Evolutionary conservation across 2,888 invertebrate species (phyloP).

Genomic region (Acrobasis repandana): DNA sequence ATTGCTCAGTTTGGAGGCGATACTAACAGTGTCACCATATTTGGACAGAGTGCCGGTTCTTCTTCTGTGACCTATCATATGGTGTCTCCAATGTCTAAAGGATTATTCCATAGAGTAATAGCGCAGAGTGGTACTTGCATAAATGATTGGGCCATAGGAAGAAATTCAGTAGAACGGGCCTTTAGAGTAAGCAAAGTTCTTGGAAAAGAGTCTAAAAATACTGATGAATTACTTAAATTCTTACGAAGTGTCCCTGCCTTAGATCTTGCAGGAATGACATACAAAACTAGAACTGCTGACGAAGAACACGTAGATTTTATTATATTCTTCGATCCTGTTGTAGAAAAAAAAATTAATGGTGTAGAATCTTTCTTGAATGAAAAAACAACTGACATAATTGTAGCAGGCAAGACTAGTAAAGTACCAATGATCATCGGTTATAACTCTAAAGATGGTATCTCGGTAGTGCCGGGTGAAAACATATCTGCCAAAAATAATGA

Average conservation of each 20-base stretch:
- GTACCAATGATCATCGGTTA: constrained; percentile 65
- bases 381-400: constrained; percentile 50
- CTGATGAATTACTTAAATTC: constrained; percentile 36
- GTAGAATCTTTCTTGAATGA: constrained; percentile 64
- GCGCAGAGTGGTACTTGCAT: constrained; percentile 52
- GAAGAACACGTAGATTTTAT: constrained; percentile 40
- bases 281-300: constrained; percentile 40
- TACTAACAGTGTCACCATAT: constrained; percentile 51
- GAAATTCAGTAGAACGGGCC: constrained; percentile 31
- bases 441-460: constrained; percentile 55
- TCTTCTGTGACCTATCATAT: constrained; percentile 56
- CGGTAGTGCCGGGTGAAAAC: constrained; percentile 35
- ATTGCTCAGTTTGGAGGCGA: constrained; percentile 52
- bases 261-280: constrained; percentile 39
- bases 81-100: constrained; percentile 56
- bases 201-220: constrained; percentile 35
- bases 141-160: constrained; percentile 38
- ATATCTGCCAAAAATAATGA: constrained; percentile 38
- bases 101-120: constrained; percentile 56
- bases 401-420: constrained; percentile 56
- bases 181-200: constrained; percentile 36
- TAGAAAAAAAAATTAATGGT: constrained; percentile 47
- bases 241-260: constrained; percentile 36
- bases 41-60: constrained; percentile 61
- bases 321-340: constrained; percentile 42